These are phyloP conservation scores for Akabosia matsudoensis DNA, from an alignment of 1,140 invertebrate species.

Conservation along the genomic window DNA sequence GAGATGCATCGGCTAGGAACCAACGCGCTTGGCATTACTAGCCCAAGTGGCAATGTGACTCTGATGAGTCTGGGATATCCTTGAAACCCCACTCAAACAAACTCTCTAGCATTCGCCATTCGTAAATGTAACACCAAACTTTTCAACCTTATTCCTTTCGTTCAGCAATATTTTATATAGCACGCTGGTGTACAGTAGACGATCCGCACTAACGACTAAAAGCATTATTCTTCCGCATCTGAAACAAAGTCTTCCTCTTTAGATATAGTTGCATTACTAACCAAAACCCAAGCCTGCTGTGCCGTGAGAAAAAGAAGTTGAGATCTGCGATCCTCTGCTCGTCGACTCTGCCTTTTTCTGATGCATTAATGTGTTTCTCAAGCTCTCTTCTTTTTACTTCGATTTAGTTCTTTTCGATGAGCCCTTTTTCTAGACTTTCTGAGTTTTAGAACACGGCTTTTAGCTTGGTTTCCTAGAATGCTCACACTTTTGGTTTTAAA, in stretches of 20 bases:
- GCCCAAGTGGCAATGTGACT: constrained; percentile 12
- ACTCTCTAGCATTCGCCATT: background rate
- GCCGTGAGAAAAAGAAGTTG: background rate
- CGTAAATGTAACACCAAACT: background rate
- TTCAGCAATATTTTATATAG: background rate
- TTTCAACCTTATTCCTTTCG: background rate
- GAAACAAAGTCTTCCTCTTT: constrained; percentile 5
- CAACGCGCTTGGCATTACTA: constrained; percentile 9
- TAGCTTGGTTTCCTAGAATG: background rate
- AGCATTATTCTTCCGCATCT: background rate
- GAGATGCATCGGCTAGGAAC: background rate
- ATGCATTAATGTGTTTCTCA: background rate
- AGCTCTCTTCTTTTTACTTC: background rate
- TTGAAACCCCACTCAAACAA: constrained; percentile 10
- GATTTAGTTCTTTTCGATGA: too few relatives aligned
- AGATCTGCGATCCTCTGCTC: background rate
- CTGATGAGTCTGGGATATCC: constrained; percentile 5
- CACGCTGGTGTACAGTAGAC: background rate
- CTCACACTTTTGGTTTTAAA: background rate
- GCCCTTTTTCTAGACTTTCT: background rate
- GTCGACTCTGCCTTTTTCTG: constrained; percentile 2
- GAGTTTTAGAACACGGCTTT: background rate
- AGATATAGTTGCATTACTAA: too few relatives aligned
- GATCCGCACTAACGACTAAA: background rate
- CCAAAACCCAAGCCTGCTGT: background rate